Evolutionary conservation across 2,113 vertebrate genomes (phyloP), one percentile per base, ranked within the genome.

Genomic region (Bos indicus): DNA sequence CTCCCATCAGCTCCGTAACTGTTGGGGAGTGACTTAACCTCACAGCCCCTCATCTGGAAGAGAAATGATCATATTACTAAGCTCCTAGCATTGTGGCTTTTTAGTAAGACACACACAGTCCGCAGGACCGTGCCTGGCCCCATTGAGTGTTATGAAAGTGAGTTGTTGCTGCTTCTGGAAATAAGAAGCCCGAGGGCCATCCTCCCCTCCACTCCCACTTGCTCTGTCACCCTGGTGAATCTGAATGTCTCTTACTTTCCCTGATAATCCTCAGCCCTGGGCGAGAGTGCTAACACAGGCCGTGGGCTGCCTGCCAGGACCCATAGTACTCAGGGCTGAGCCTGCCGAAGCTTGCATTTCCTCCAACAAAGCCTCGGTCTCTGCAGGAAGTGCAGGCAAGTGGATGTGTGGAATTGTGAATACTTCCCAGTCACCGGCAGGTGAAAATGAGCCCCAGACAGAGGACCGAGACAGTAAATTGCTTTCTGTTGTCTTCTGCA

Each of bases 301-400:
- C 1, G 28, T 8, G 7, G 52, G 48, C 46, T 62, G 52, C 51
- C 26, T 3, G 10, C 57, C 17, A 26, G 85, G 51, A 19, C 43
- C 5, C 9, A 4, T 25, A 14, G 43, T 21, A 26, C 71, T 15
- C 43, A 11, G 40, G 64, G 28, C 56, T 30, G 74, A 30, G 5
- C 40, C 33, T 87, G 36, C 30, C 1, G 6, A 4, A 10, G 46
- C 71, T 67, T 97, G 98, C 0, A 96, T 98, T 43, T 95, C 98
- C 26, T 95, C 98, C 28, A 91, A 92, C 1, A 26, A 94, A 30
- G 84, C 3, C 54, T 97, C 48, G 87, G 4, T 96, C 97, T 15
- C 91, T 48, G 23, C 98, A 95, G 77, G 95, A 98, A 52, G 98
- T 98, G 97, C 94, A 64, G 98, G 98, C 97, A 17, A 28, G 56